Base-by-base conservation (phyloP, 2,797 vertebrate species). In the Ctenochaetus hawaiiensis region DNA sequence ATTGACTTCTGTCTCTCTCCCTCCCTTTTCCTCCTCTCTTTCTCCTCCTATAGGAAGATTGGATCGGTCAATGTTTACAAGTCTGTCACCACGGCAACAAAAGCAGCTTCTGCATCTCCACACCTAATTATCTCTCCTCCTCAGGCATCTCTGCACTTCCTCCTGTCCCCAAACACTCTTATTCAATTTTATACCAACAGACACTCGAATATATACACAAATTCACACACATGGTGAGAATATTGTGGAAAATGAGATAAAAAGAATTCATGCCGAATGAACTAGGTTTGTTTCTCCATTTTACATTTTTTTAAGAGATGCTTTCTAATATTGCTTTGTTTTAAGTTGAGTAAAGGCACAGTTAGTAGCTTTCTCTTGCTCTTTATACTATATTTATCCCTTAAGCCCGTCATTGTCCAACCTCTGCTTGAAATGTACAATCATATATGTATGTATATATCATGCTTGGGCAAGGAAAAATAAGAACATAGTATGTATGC, bases 111-210 rank as follows among this genome's bases (percentile, higher is more conserved):
- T 68, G 30, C 30, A 34, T 34, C 30, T 80, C 59, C 65, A 67
- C 78, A 78, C 56, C 81, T 82, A 84, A 89, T 91, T 91, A 91
- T 91, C 89, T 91, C 71, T 51, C 74, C 85, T 89, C 87, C 89
- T 89, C 82, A 77, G 86, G 82, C 83, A 73, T 82, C 77, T 87
- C 47, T 82, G 66, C 16, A 14, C 65, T 59, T 83, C 76, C 64
- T 78, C 48, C 53, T 39, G 73, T 82, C 82, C 78, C 53, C 75
- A 80, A 80, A 87, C 52, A 66, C 66, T 74, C 57, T 51, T 64
- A 63, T 71, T 77, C 49, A 58, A 14, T 70, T 58, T 61, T 22
- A 78, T 30, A 52, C 73, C 69, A 45, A 37, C 23, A 72, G 57
- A 75, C 62, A 37, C 56, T 59, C 47, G 1, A 41, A 75, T 16